A percentile compares a stretch with the other conserved stretches of the same genome.
phyloP scores from a whole-genome alignment of 2,888 invertebrate genomes.

The Morinoia aosen region DNA sequence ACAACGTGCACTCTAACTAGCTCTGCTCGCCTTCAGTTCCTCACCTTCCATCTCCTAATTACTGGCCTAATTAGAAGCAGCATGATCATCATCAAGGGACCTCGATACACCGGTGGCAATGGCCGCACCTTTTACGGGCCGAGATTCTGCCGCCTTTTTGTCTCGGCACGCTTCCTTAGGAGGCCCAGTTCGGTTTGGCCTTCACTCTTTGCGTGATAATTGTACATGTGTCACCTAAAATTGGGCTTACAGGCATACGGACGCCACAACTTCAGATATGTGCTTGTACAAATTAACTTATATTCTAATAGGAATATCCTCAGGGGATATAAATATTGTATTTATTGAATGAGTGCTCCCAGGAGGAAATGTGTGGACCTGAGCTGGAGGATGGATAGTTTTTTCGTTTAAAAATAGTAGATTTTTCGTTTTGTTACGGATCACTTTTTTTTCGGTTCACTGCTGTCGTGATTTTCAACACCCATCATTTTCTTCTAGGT shows the following conservation, averaged over 20 bases:
- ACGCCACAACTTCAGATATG: not conserved
- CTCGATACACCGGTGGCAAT: not conserved
- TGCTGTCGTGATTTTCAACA: too few relatives aligned
- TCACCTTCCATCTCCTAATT: not conserved
- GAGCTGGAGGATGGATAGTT: too few relatives aligned
- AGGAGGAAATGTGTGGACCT: too few relatives aligned
- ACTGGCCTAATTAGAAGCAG: not conserved
- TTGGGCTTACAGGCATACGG: too few relatives aligned
- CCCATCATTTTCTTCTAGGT: too few relatives aligned
- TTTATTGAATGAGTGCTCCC: too few relatives aligned
- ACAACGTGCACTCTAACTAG: not conserved
- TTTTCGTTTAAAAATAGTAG: too few relatives aligned
- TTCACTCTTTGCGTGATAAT: not conserved
- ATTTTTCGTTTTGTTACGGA: too few relatives aligned
- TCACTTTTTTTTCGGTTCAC: too few relatives aligned
- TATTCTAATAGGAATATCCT: not conserved
- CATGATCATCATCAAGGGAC: not conserved
- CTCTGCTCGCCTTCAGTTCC: not conserved
- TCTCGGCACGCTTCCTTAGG: not conserved
- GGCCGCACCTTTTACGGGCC: not conserved
- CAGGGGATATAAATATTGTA: too few relatives aligned
- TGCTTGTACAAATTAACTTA: not conserved
- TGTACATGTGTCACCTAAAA: not conserved
- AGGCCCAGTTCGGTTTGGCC: not conserved
- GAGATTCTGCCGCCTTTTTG: not conserved